Base-by-base conservation (phyloP, 2,113 vertebrate genomes). In the Apodemus sylvaticus region DNA sequence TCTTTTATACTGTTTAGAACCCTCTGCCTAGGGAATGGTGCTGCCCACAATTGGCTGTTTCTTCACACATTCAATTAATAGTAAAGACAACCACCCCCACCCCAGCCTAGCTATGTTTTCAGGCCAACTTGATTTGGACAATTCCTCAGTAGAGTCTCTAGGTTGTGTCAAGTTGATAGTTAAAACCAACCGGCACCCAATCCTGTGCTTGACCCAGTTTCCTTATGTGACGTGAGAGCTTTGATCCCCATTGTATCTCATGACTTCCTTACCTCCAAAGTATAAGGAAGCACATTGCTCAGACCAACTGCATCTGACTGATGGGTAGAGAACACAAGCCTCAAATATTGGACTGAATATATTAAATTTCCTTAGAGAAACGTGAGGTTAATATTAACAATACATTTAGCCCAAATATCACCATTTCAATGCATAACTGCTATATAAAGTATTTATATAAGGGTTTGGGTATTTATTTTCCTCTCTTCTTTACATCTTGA, bases 251-350 rank as follows among this genome's bases (percentile, higher is more conserved):
- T 45, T 31, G 0, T 1, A 1, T 36, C 14, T 24, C 20, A 22
- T 0, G 2, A 7, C n/a, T 29, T 73, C 26, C n/a, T 22, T 13
- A 53, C 14, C 7, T 64, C 11, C 29, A 42, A 10, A 22, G 51
- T 22, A 8, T 16, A 7, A 0, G 2, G 5, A 42, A 68, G 36
- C 20, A 29, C 1, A 86, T 10, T 13, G n/a, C 20, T 51, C 4
- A 20, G 39, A 39, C 62, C 70, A 14, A 16, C 4, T 1, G 2
- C 4, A 0, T 2, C 62, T 1, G 6, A 58, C 24, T 39, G 7
- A 12, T 2, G 14, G 68, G 20, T 26, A 81, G 1, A 12, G 20
- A 51, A 34, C 0, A 8, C 31, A 5, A 6, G n/a, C 51, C 87
- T 31, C 24, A 7, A 45, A 19, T 1, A 11, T 0, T 1, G 14